A percentile compares a stretch with the other conserved stretches of the same genome.
Evolutionary conservation across 2,113 vertebrate species (phyloP).

Genomic region (Rhodinocichla rosea): DNA sequence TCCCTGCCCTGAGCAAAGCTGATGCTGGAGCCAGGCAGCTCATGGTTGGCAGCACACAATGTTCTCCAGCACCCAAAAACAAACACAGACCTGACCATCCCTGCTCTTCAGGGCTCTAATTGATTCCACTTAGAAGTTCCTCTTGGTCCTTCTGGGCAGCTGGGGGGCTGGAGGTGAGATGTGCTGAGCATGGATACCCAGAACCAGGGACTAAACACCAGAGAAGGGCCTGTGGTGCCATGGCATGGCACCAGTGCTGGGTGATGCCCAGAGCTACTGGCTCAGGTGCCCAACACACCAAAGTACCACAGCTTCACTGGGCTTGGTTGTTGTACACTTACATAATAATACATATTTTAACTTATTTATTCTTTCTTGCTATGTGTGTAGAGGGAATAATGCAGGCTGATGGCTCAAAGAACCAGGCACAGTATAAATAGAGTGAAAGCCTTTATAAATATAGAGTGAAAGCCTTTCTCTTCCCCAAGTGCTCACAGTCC

Average conservation of each 20-base stretch:
- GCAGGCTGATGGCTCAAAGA: not conserved
- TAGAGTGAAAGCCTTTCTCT: not conserved
- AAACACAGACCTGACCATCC: not conserved
- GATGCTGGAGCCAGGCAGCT: not conserved
- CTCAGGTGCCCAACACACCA: not conserved
- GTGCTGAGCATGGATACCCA: not conserved
- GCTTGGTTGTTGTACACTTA: not conserved
- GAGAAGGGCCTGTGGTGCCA: not conserved
- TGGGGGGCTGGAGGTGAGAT: not conserved
- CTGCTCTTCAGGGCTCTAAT: not conserved
- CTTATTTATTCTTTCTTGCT: not conserved
- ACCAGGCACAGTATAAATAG: not conserved
- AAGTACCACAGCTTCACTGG: not conserved
- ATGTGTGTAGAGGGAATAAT: not conserved
- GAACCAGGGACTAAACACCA: fast-evolving
- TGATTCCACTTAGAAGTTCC: not conserved
- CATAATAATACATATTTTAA: not conserved
- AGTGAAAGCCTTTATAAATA: not conserved
- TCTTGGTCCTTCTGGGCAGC: not conserved
- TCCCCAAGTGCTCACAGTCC: not conserved
- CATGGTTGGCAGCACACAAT: fast-evolving
- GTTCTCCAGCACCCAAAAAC: not conserved
- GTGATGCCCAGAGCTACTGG: not conserved
- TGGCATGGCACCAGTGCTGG: not conserved
- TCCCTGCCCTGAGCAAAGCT: not conserved